phyloP scores from a whole-genome alignment of 2,113 vertebrate genomes.

The Ceuthmochares aereus region DNA sequence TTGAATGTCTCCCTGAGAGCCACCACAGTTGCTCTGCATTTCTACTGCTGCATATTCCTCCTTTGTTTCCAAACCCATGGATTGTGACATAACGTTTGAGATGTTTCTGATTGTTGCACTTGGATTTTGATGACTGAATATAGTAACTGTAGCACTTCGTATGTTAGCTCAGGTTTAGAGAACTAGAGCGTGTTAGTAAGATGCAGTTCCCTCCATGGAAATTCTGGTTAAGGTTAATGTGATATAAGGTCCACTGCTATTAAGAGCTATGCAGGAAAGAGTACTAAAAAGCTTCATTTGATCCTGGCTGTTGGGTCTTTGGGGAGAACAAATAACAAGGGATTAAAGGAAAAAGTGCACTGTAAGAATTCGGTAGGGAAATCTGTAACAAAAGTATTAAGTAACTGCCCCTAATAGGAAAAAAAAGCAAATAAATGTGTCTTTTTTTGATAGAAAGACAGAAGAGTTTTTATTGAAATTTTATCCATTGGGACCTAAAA shows the following conservation, averaged over 20 bases:
- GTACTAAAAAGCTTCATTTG: constrained; percentile 29
- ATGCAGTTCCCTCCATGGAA: constrained; percentile 24
- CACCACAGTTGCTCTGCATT: accelerated
- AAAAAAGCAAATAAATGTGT: background rate
- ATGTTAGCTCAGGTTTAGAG: background rate
- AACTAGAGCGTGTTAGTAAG: background rate
- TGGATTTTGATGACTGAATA: background rate
- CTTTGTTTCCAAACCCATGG: background rate
- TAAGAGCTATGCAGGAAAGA: background rate
- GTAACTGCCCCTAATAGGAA: background rate
- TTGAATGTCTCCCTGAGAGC: background rate
- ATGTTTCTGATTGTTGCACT: background rate
- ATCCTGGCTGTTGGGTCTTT: constrained; percentile 24
- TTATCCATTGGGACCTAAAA: background rate
- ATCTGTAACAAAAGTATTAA: constrained; percentile 25
- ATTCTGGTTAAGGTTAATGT: constrained; percentile 49
- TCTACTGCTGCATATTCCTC: background rate
- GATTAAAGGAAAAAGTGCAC: background rate
- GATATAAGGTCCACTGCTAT: constrained; percentile 20
- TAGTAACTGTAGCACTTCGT: background rate
- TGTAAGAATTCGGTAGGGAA: constrained; percentile 18
- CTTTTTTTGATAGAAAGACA: background rate
- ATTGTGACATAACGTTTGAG: background rate
- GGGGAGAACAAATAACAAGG: constrained; percentile 43
- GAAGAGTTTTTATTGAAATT: background rate